Evolutionary conservation across 2,888 invertebrate genomes (phyloP), one percentile per base, ranked within the genome.

Genomic region (Metopia argyrocephala): DNA sequence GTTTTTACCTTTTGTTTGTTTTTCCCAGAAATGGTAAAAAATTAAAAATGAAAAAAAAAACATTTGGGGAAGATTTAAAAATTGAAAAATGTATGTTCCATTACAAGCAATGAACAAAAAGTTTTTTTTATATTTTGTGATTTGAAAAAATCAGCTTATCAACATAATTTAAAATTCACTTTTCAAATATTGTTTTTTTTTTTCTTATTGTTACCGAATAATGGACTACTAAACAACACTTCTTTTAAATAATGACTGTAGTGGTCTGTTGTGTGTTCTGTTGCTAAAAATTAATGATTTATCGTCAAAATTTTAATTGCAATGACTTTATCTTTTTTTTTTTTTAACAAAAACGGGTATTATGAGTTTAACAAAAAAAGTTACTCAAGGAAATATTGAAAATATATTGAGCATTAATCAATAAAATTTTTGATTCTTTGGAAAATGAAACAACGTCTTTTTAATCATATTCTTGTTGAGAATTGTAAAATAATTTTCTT

Each of bases 171-270:
- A 61, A 38, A 25, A 45, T 61, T 57, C n/a, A 59, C 31, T 31
- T 31, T 59, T 59, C 20, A 9, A 38, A 20, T 27, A 54, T 71
- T 62, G n/a, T n/a, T 62, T 21, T 62, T 38, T 12, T 38, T 15
- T 3, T 38, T 15, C 38, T 12, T 9, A 31, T 12, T 12, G 9
- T 7, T 7, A 31, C 7, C 9, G 15, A 15, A 2, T 38, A 38
- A 38, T 38, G 38, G 6, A 12, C 15, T n/a, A n/a, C n/a, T 38
- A 9, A 38, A 15, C 38, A 38, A 38, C 38, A 38, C 38, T 38
- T 38, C 4, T 38, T 15, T 38, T 38, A 12, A 15, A 6, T 15
- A 38, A 38, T 38, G 38, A 4, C 12, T 38, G 12, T 38, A 12
- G 15, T 38, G 15, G 38, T 12, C 12, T 38, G 38, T 38, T 9